These are phyloP conservation scores for Strigamia transsilvanica DNA, from an alignment of 2,888 invertebrate genomes.

Conservation along the genomic window DNA sequence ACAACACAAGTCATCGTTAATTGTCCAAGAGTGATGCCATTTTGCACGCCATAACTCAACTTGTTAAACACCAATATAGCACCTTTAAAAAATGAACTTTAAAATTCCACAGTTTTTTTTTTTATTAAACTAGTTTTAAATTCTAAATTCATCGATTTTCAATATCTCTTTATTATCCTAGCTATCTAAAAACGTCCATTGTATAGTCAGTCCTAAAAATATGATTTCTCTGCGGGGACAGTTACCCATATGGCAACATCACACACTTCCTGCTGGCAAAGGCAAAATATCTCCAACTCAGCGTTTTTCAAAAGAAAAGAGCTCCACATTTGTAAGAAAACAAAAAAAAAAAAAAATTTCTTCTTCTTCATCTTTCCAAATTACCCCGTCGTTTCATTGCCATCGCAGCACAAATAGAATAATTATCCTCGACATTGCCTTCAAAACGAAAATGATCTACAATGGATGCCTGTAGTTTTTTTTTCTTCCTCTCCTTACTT, in stretches of 20 bases:
- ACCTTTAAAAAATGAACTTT: no score
- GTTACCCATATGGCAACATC: conserved; percentile 34
- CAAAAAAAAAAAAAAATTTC: conserved; percentile 10
- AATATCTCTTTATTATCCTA: not conserved
- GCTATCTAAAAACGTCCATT: not conserved
- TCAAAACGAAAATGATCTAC: conserved; percentile 19
- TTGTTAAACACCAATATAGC: not conserved
- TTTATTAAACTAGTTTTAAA: not conserved
- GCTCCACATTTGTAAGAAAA: conserved; percentile 7
- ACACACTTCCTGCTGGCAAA: conserved; percentile 41
- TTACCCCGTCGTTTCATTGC: conserved; percentile 24
- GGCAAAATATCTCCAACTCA: conserved; percentile 37
- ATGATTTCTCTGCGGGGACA: conserved; percentile 39
- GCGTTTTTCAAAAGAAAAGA: conserved; percentile 36
- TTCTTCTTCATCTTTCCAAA: not conserved
- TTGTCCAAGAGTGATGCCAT: not conserved
- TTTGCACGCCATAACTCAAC: not conserved
- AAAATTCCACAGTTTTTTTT: no score
- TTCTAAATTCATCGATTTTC: not conserved
- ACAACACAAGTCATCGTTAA: not conserved
- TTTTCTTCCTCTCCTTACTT: not conserved
- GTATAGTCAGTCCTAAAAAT: not conserved
- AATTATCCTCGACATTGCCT: conserved; percentile 10
- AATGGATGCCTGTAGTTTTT: not conserved
- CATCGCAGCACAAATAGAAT: conserved; percentile 40